Evolutionary conservation across 2,888 invertebrate genomes (phyloP).

Genomic region (Euplagia quadripunctaria): DNA sequence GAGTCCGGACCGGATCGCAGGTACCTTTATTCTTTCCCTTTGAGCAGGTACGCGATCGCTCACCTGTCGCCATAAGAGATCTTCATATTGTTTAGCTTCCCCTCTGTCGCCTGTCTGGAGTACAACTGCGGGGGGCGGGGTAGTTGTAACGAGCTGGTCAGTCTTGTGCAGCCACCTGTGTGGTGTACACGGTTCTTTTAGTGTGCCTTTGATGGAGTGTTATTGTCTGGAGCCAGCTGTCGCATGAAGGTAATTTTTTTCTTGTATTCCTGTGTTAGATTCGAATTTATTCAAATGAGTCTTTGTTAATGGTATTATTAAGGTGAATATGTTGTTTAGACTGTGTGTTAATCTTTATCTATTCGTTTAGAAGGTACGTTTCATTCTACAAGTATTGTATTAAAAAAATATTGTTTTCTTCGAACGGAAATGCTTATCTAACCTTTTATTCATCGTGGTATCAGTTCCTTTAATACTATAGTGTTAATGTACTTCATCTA

Average conservation of each 20-base stretch:
- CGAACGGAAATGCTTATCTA: neutral
- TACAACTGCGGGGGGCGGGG: slow-evolving; percentile 62
- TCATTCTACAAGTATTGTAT: neutral
- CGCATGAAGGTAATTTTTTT: slow-evolving; percentile 62
- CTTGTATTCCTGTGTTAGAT: slow-evolving; percentile 48
- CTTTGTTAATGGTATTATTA: slow-evolving; percentile 43
- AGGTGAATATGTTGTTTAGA: slow-evolving; percentile 26
- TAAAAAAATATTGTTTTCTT: neutral
- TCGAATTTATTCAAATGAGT: slow-evolving; percentile 41
- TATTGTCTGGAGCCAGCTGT: slow-evolving; percentile 70
- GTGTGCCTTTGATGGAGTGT: slow-evolving; percentile 70
- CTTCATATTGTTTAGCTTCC: slow-evolving; percentile 63
- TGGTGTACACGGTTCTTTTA: slow-evolving; percentile 71
- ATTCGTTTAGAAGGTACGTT: neutral
- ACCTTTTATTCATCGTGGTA: neutral
- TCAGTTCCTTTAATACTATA: neutral
- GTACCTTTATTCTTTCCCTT: slow-evolving; percentile 71
- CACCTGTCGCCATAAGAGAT: slow-evolving; percentile 73
- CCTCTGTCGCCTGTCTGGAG: slow-evolving; percentile 61
- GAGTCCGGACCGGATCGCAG: slow-evolving; percentile 73
- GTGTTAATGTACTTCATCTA: neutral
- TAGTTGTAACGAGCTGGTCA: slow-evolving; percentile 61
- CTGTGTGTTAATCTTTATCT: slow-evolving; percentile 10
- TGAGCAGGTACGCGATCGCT: slow-evolving; percentile 78
- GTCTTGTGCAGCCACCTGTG: slow-evolving; percentile 81